phyloP scores from a whole-genome alignment of 2,113 vertebrate species.

The Rhabdomys dilectus region DNA sequence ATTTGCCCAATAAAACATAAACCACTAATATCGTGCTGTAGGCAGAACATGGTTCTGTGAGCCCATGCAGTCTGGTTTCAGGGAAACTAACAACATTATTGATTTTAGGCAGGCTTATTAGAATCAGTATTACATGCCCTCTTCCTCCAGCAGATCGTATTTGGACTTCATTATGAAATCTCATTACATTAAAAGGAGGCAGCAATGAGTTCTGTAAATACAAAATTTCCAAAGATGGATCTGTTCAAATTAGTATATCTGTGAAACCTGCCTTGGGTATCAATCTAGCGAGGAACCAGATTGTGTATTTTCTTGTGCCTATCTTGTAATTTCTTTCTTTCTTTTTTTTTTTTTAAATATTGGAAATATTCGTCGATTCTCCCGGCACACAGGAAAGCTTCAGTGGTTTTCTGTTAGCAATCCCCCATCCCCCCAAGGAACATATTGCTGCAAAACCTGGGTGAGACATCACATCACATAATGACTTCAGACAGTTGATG shows the following conservation, averaged over 20 bases:
- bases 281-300: conserved; percentile 72
- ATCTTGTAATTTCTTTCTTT: conserved; percentile 18
- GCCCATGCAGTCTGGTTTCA: conserved; percentile 82
- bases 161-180: conserved; percentile 88
- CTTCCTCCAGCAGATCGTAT: conserved; percentile 85
- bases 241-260: conserved; percentile 82
- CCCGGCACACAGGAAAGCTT: conserved; percentile 19
- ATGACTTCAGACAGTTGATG: conserved; percentile 33
- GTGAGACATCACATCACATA: conserved; percentile 28
- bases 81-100: conserved; percentile 86
- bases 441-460: background rate
- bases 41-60: conserved; percentile 81
- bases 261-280: conserved; percentile 78
- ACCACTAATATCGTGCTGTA: conserved; percentile 82
- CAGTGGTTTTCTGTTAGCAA: conserved; percentile 47
- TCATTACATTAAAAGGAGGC: conserved; percentile 87
- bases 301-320: conserved; percentile 57
- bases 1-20: conserved; percentile 67
- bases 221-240: conserved; percentile 83
- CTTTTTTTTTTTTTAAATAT: background rate
- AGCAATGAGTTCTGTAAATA: conserved; percentile 84
- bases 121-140: conserved; percentile 84
- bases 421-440: background rate
- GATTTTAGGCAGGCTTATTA: conserved; percentile 88
- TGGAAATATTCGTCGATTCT: conserved; percentile 51